Evolutionary conservation across 2,888 invertebrate genomes (phyloP), one percentile per base, ranked within the genome.

Genomic region (Nycteola revayana): DNA sequence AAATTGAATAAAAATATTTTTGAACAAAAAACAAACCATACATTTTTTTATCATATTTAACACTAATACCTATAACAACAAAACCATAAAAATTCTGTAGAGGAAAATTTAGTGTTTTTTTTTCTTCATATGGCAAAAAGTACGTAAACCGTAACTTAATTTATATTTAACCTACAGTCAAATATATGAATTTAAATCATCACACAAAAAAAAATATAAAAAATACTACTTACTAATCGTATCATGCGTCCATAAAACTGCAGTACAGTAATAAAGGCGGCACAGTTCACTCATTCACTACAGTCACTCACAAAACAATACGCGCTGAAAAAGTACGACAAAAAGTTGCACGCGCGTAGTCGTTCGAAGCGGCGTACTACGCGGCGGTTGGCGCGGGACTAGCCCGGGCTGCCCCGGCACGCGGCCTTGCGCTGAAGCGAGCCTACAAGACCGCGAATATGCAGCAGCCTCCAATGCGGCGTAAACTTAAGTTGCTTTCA

Each of bases 311-410:
- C 57, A 44, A n/a, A 42, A 47, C 33, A 55, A 59, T 39, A 48
- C 45, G 40, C 31, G 34, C 18, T 58, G 62, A 70, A 64, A 69
- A 75, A 72, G 63, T 69, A 61, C 72, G 72, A 61, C n/a, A n/a
- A 58, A 70, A 73, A 70, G 61, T 69, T 65, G 51, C 40, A 29
- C 7, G 21, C 7, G 27, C 28, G 29, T 38, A 39, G 27, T 42
- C 36, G 36, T 38, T 47, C 48, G 54, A 63, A 55, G 66, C 62
- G 52, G 71, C 61, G 60, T 54, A 60, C 72, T 62, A 56, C 58
- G 54, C 63, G 70, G 55, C 67, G 66, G 60, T 64, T 63, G 63
- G 57, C 70, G 65, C 71, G 70, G 64, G 48, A 79, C 78, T 79
- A 57, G 55, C 64, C 67, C 70, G 66, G 68, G 73, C 60, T 62